These are phyloP conservation scores for Microcebus tavaratra DNA, from an alignment of 2,113 vertebrate genomes.

Conservation along the genomic window DNA sequence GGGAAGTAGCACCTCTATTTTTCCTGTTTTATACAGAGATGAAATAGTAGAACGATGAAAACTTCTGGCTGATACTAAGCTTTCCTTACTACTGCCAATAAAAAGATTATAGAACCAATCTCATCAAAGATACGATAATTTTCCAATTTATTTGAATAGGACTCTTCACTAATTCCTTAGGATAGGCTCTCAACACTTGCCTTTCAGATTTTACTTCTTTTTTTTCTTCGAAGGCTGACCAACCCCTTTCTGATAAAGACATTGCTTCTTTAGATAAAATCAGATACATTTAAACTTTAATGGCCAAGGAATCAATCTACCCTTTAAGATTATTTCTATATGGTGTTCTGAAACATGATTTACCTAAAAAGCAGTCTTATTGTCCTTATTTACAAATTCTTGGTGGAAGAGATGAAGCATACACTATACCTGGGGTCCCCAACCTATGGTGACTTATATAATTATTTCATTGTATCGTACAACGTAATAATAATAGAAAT, in stretches of 20 bases:
- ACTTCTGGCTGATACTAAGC: not conserved
- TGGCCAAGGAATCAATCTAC: not conserved
- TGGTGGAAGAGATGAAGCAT: not conserved
- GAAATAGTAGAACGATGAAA: not conserved
- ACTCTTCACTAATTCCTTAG: not conserved
- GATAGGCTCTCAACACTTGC: not conserved
- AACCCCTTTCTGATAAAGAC: not conserved
- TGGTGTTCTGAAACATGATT: not conserved
- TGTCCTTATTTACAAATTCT: conserved; percentile 8
- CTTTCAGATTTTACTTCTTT: not conserved
- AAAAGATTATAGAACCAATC: not conserved
- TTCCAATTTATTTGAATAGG: not conserved
- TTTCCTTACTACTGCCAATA: not conserved
- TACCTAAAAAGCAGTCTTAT: not conserved
- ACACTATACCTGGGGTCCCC: not conserved
- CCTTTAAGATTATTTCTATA: not conserved
- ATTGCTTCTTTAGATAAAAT: not conserved
- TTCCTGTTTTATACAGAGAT: not conserved
- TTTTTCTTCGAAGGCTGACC: not conserved
- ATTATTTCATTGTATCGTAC: too few relatives aligned
- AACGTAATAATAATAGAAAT: too few relatives aligned
- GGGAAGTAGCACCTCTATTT: not conserved
- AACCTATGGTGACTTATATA: too few relatives aligned
- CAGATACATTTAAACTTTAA: not conserved
- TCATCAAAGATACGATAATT: not conserved